Conservation (phyloP, 1,140 invertebrate genomes). For the Drosophila albomicans region DNA sequence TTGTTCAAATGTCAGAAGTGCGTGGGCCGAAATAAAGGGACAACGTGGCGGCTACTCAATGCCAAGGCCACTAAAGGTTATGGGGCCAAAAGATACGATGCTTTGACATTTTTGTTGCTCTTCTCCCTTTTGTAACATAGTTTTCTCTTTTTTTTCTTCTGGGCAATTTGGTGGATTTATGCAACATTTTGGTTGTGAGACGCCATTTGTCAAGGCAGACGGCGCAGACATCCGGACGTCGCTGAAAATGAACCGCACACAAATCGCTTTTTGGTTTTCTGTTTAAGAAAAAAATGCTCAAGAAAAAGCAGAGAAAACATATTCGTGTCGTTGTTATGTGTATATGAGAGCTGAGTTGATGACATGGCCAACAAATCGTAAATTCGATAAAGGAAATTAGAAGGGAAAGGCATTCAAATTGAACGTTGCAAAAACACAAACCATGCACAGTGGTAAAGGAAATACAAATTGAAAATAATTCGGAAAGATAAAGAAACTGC, state of each 20-base stretch:
- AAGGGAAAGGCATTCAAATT: conserved; percentile 66
- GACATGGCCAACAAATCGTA: conserved; percentile 81
- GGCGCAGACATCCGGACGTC: conserved; percentile 27
- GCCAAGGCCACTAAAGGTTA: conserved; percentile 60
- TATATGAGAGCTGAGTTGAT: conserved; percentile 56
- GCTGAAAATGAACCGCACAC: conserved; percentile 57
- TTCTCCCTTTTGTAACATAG: neutral
- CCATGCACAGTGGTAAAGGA: neutral
- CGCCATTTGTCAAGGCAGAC: conserved; percentile 59
- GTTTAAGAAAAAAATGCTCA: conserved; percentile 12
- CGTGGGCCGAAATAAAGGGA: conserved; percentile 44
- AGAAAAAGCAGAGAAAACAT: conserved; percentile 35
- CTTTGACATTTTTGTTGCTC: conserved; percentile 37
- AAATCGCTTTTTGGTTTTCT: conserved; percentile 51
- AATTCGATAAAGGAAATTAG: conserved; percentile 83
- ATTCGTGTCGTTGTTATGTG: conserved; percentile 38
- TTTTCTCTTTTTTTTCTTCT: conserved; percentile 28
- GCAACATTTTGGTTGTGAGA: conserved; percentile 19
- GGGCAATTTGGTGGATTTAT: conserved; percentile 36
- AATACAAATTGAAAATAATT: neutral
- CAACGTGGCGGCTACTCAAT: conserved; percentile 1
- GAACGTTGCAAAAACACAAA: conserved; percentile 37
- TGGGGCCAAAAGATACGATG: conserved; percentile 38
- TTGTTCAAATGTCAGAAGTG: conserved; percentile 64
- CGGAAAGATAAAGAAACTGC: too few relatives aligned